Evolutionary conservation across 1,140 invertebrate species (phyloP).

Genomic region (Brachionus calyciflorus): DNA sequence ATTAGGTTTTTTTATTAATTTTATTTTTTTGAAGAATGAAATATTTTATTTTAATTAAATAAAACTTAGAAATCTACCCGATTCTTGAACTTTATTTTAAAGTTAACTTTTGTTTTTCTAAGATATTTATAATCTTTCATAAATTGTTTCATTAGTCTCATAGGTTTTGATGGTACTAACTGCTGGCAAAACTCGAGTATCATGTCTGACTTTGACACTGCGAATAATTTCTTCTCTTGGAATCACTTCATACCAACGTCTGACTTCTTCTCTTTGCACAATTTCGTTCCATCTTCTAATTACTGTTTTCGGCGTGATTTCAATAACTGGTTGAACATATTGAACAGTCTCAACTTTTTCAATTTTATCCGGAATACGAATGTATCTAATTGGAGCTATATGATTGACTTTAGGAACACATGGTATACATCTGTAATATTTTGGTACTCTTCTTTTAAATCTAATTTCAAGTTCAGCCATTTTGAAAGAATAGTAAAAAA

Average conservation of each 20-base stretch:
- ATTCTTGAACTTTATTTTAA: too few relatives aligned
- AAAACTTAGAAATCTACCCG: too few relatives aligned
- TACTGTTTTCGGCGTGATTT: background rate
- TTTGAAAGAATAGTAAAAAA: too few relatives aligned
- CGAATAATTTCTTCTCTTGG: constrained; percentile 20
- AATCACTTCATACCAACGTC: constrained; percentile 18
- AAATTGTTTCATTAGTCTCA: background rate
- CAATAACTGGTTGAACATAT: background rate
- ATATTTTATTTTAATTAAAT: too few relatives aligned
- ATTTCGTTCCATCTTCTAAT: constrained; percentile 36
- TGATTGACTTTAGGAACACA: too few relatives aligned
- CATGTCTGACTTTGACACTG: background rate
- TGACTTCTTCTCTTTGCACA: constrained; percentile 28
- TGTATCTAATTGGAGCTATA: too few relatives aligned
- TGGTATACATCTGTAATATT: too few relatives aligned
- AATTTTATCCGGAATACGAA: background rate
- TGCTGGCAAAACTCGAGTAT: background rate
- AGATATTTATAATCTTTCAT: background rate
- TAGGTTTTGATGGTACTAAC: constrained; percentile 5
- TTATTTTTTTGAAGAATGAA: too few relatives aligned
- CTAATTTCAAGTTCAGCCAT: too few relatives aligned
- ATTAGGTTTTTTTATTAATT: too few relatives aligned
- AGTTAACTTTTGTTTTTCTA: too few relatives aligned
- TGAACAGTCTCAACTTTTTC: background rate
- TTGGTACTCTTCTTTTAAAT: too few relatives aligned